phyloP scores from a whole-genome alignment of 1,140 invertebrate species.

The Acromyrmex echinatior region DNA sequence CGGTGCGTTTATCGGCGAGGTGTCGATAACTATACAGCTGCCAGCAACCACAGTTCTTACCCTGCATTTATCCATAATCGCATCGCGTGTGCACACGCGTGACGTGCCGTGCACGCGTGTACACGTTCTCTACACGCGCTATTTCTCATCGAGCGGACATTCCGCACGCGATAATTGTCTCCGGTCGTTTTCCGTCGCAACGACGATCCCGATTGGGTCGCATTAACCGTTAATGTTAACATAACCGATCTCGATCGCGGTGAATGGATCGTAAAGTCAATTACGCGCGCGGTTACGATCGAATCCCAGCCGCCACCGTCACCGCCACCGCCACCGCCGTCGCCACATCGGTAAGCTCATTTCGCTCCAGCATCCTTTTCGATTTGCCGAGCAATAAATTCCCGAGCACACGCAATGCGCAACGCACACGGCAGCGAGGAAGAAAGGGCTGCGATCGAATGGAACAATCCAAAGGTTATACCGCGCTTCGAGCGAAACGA shows the following conservation, averaged over 20 bases:
- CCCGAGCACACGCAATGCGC: neutral
- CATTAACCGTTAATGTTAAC: slow-evolving; percentile 75
- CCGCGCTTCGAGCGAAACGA: slow-evolving; percentile 16
- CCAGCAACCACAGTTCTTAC: slow-evolving; percentile 12
- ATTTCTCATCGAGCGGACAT: slow-evolving; percentile 49
- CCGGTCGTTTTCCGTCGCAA: neutral
- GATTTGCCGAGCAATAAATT: slow-evolving; percentile 66
- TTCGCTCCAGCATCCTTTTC: slow-evolving; percentile 48
- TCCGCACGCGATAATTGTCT: slow-evolving; percentile 68
- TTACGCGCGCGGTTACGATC: slow-evolving; percentile 61
- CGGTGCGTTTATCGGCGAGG: neutral
- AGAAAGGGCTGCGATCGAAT: slow-evolving; percentile 17
- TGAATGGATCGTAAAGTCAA: slow-evolving; percentile 74
- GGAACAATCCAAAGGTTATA: slow-evolving; percentile 5
- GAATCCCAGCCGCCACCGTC: slow-evolving; percentile 7
- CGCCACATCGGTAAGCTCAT: slow-evolving; percentile 14
- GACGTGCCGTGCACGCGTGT: neutral
- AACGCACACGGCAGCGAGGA: neutral
- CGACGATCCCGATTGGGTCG: slow-evolving; percentile 56
- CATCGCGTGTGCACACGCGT: slow-evolving; percentile 24
- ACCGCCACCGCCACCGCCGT: neutral
- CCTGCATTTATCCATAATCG: slow-evolving; percentile 8
- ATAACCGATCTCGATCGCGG: slow-evolving; percentile 68
- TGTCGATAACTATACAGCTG: slow-evolving; percentile 26
- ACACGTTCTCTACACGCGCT: slow-evolving; percentile 54